Evolutionary conservation across 2,113 vertebrate genomes (phyloP).

Genomic region (Tupaia chinensis): DNA sequence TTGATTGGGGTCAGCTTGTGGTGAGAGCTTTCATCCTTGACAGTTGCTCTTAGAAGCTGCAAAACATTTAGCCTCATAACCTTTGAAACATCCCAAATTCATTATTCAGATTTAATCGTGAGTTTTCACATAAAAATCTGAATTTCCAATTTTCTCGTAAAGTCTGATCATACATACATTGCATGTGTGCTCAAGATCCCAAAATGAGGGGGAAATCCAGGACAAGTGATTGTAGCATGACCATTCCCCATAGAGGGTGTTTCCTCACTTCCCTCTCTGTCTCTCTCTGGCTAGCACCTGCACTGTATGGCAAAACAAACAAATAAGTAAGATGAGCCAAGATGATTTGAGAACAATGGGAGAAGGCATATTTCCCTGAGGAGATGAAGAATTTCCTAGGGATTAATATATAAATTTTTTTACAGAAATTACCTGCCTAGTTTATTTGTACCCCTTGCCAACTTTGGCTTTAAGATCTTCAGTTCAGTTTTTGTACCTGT

Average conservation of each 20-base stretch:
- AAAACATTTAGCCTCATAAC: not conserved
- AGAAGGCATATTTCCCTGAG: not conserved
- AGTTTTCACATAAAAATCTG: not conserved
- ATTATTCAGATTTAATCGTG: not conserved
- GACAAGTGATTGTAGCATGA: too few species aligned
- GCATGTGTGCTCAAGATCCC: too few species aligned
- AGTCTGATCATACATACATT: not conserved
- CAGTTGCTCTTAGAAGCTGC: not conserved
- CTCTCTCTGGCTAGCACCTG: too few species aligned
- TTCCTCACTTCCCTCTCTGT: too few species aligned
- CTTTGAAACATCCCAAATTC: not conserved
- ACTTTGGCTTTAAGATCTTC: not conserved
- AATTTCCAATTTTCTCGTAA: slow-evolving; percentile 46
- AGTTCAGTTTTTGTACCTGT: not conserved
- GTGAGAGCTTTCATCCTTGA: not conserved
- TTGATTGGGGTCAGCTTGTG: not conserved
- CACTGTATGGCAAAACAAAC: too few species aligned
- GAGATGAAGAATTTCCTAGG: not conserved
- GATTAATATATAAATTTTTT: not conserved
- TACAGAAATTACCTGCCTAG: not conserved
- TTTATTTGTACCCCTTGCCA: not conserved
- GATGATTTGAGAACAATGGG: not conserved
- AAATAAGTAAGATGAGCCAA: not conserved
- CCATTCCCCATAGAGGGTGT: too few species aligned
- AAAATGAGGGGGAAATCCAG: too few species aligned